Conservation (phyloP, 2,797 vertebrate genomes). For the Monodelphis domestica region DNA sequence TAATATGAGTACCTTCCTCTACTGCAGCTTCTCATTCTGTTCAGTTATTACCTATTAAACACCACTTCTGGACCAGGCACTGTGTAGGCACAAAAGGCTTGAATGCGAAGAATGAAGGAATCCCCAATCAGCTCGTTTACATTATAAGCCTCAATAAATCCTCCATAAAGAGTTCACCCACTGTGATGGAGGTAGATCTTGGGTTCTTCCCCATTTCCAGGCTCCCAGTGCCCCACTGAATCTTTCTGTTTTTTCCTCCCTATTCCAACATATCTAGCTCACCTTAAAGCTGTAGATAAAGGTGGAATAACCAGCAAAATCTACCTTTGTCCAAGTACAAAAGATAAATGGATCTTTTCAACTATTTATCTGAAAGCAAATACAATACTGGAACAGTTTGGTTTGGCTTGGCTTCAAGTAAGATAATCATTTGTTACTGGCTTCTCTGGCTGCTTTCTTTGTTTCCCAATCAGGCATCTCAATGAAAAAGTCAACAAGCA, state of each 20-base stretch:
- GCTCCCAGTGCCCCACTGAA: neutral
- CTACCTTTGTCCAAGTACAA: neutral
- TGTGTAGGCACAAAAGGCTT: neutral
- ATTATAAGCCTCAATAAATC: neutral
- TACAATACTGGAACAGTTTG: neutral
- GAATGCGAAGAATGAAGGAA: neutral
- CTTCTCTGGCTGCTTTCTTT: conserved; percentile 1
- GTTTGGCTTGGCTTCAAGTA: neutral
- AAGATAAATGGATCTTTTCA: neutral
- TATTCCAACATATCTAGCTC: neutral
- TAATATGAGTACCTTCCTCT: neutral
- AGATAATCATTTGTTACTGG: neutral
- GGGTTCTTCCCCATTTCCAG: neutral
- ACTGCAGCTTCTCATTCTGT: neutral
- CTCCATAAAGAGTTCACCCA: neutral
- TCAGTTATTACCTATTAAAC: neutral
- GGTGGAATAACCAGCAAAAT: neutral
- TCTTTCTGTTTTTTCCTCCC: neutral
- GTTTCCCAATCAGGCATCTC: neutral
- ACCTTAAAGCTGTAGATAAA: neutral
- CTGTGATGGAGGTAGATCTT: neutral
- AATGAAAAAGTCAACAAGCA: conserved; percentile 1
- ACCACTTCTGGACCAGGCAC: neutral
- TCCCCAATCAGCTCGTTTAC: neutral
- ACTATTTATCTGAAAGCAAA: neutral